phyloP scores from a whole-genome alignment of 2,113 vertebrate genomes.

The Amia ocellicauda region DNA sequence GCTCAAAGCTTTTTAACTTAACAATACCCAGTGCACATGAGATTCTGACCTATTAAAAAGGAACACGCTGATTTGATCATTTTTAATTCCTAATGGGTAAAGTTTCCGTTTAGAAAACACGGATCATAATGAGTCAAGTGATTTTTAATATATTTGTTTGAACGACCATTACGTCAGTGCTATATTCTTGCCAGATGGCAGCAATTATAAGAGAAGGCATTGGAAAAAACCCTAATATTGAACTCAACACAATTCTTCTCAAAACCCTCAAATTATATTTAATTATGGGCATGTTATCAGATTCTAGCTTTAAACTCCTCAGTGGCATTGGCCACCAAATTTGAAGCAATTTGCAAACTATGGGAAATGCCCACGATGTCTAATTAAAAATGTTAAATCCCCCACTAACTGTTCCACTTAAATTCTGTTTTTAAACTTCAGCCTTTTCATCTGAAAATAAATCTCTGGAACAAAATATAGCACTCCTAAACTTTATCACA shows the following conservation, averaged over 20 bases:
- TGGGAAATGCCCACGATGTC: no score
- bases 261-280: constrained; percentile 14
- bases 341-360: no score
- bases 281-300: constrained; percentile 11
- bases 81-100: constrained; percentile 4
- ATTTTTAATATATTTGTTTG: not conserved
- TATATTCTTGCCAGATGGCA: not conserved
- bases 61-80: constrained; percentile 4
- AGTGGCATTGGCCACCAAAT: no score
- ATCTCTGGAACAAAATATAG: no score
- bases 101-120: constrained; percentile 4
- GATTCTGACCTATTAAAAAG: not conserved
- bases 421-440: no score
- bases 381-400: no score
- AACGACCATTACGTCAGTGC: not conserved
- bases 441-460: no score
- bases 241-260: not conserved
- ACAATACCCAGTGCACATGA: not conserved
- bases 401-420: no score
- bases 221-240: not conserved
- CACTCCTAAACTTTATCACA: no score
- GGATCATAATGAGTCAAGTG: not conserved
- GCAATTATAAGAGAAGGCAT: not conserved
- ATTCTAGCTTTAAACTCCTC: not conserved
- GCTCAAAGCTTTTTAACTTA: not conserved